These are phyloP conservation scores for Globodera ellingtonae DNA, from an alignment of 1,140 invertebrate genomes.

Conservation along the genomic window DNA sequence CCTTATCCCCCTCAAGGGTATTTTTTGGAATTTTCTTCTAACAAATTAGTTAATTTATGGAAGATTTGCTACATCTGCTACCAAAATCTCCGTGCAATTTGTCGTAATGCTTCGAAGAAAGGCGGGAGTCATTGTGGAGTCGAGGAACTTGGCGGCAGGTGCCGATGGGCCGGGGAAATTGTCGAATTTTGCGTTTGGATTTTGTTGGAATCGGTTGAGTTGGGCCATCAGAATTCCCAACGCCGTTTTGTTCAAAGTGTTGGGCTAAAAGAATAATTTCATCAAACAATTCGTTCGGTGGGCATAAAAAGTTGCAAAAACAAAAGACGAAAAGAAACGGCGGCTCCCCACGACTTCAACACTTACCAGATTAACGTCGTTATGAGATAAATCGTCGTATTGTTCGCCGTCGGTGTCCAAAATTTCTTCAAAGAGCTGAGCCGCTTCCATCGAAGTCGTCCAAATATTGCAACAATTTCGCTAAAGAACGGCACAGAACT, in stretches of 20 bases:
- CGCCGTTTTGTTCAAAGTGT: slow-evolving; percentile 9
- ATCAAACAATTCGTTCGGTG: too few species aligned
- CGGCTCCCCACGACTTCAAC: neutral
- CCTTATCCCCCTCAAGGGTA: too few species aligned
- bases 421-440: neutral
- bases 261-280: neutral
- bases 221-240: slow-evolving; percentile 8
- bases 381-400: neutral
- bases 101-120: neutral
- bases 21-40: too few species aligned
- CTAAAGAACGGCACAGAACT: too few species aligned
- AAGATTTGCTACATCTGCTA: neutral
- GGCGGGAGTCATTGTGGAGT: neutral
- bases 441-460: slow-evolving; percentile 1
- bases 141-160: neutral
- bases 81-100: neutral
- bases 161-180: neutral
- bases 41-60: too few species aligned
- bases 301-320: too few species aligned
- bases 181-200: slow-evolving; percentile 2
- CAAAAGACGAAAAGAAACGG: too few species aligned
- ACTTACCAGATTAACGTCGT: neutral
- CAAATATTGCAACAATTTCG: too few species aligned
- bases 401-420: neutral
- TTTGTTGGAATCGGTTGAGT: neutral